Evolutionary conservation across 2,797 vertebrate genomes (phyloP), one percentile per base, ranked within the genome.

Genomic region (Falco biarmicus): DNA sequence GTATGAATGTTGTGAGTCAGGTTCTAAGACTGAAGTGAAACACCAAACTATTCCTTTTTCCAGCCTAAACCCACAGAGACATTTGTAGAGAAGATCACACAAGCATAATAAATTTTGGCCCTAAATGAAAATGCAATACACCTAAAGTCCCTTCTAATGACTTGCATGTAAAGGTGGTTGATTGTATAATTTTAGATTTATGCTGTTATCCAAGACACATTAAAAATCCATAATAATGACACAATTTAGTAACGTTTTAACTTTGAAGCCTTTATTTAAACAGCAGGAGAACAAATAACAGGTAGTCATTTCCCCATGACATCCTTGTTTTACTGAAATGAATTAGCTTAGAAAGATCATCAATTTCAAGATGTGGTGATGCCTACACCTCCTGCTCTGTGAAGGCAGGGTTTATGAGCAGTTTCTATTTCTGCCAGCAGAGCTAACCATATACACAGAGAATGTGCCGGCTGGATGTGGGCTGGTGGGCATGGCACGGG

Each of bases 401-500:
- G 28, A 48, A 77, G 5, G 37, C 18, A 59, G 13, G 41, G 19
- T 5, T 76, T 41, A 11, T 10, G 26, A 66, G 41, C 87, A 80
- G 18, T 48, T 95, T 80, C 0, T 0, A 37, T 41, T 54, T 57
- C 28, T 48, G 12, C 9, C 26, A 50, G 37, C 50, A 66, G 61
- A 80, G 25, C 16, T 43, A 41, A 37, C 15, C 22, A 7, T 14
- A 15, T 16, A 32, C 8, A 8, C 8, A 4, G 29, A 19, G 32
- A 37, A 26, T 57, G 29, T 31, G 8, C 12, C 12, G 21, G 31
- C 4, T 18, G 28, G 39, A 25, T 2, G 6, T 13, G 22, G 26
- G 51, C 32, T 31, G 11, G 15, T 0, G 8, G 37, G 24, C 5
- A 6, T 4, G 14, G 24, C 19, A 9, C 20, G 1, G 5, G n/a